phyloP scores from a whole-genome alignment of 2,797 vertebrate species.

The Ibycter americanus region DNA sequence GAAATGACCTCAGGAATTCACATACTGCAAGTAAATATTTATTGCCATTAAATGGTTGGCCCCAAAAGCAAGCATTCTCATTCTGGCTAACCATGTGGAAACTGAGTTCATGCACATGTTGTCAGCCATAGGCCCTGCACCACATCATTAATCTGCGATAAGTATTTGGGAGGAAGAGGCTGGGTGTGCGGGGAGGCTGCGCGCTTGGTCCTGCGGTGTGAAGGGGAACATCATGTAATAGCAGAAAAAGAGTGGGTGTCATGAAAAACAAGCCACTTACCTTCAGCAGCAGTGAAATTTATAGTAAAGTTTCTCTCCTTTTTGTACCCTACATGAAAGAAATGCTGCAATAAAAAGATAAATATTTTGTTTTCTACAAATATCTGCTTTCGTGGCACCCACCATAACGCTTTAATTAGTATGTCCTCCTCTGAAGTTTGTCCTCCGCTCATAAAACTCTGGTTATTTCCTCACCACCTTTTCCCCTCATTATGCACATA shows the following conservation, averaged over 20 bases:
- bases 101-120: slow-evolving; percentile 53
- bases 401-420: neutral
- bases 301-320: neutral
- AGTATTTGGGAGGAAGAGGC: slow-evolving; percentile 47
- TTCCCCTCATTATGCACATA: neutral
- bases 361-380: neutral
- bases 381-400: neutral
- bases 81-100: slow-evolving; percentile 53
- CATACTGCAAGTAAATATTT: slow-evolving; percentile 62
- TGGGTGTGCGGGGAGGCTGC: neutral
- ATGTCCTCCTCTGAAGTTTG: accelerated
- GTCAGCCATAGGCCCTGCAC: slow-evolving; percentile 31
- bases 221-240: neutral
- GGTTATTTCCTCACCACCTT: neutral
- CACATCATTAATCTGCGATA: slow-evolving; percentile 64
- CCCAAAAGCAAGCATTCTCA: neutral
- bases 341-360: neutral
- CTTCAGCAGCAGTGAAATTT: neutral
- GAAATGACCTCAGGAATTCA: slow-evolving; percentile 51
- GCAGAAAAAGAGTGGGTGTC: slow-evolving; percentile 22
- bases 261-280: neutral
- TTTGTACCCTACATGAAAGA: neutral
- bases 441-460: neutral
- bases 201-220: neutral
- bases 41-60: slow-evolving; percentile 37